Evolutionary conservation across 2,797 vertebrate species (phyloP).

Genomic region (Fundulus diaphanus): DNA sequence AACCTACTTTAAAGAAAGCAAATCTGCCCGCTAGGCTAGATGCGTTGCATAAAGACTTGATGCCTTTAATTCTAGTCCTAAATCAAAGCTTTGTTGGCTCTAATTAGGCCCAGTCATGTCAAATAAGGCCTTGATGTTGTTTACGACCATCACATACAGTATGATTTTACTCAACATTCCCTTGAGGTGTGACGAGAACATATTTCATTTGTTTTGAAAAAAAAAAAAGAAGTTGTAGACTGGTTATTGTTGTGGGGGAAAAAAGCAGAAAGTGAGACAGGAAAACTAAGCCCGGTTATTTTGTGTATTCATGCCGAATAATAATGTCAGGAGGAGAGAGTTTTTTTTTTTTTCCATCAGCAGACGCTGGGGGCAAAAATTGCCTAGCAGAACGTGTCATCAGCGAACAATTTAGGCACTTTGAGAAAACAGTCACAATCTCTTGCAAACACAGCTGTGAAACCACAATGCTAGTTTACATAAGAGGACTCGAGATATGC

Average conservation of each 20-base stretch:
- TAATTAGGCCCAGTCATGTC: constrained; percentile 1
- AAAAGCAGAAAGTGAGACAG: not conserved
- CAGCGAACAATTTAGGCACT: not conserved
- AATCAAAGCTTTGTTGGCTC: constrained; percentile 2
- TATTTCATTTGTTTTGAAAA: not conserved
- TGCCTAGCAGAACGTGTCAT: not conserved
- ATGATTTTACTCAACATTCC: not conserved
- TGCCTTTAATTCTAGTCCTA: not conserved
- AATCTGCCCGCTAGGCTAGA: not conserved
- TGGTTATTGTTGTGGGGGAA: not conserved
- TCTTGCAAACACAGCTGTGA: not conserved
- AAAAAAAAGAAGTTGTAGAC: too few relatives aligned
- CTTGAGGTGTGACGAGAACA: not conserved
- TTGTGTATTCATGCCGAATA: not conserved
- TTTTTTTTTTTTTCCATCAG: not conserved
- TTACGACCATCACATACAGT: not conserved
- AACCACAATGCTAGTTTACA: not conserved
- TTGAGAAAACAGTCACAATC: not conserved
- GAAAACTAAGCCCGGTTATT: not conserved
- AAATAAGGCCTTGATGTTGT: not conserved
- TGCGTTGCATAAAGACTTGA: constrained; percentile 5
- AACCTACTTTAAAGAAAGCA: not conserved
- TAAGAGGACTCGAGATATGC: not conserved
- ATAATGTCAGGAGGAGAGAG: not conserved
- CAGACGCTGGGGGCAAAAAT: not conserved